Base-by-base conservation (phyloP, 2,113 vertebrate species). In the Uropsilus gracilis region DNA sequence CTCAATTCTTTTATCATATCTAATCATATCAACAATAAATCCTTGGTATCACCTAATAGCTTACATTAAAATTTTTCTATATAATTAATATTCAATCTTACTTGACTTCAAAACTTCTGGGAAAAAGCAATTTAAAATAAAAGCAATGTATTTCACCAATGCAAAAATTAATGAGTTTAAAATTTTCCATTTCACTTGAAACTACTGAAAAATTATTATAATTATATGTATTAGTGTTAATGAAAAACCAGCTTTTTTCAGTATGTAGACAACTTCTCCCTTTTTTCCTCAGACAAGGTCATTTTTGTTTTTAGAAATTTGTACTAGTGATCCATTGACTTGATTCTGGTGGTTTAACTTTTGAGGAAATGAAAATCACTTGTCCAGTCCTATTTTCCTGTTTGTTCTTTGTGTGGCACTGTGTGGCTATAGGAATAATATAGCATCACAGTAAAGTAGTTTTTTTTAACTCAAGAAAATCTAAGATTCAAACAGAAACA, bases 21-120 rank as follows among this genome's bases (percentile, higher is more conserved):
- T 57, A 90, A 78, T 89, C 44, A 4, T 83, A 84, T 63, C 37
- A 71, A 84, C 9, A 77, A 26, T 82, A 59, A 76, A 64, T 53
- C 9, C 4, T 78, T 66, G 3, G 1, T 14, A 0, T 87, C 42
- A 73, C 2, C 3, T 89, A 66, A 66, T 30, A 34, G 6, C 80
- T 10, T 78, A 42, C 53, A 77, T 83, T 69, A 89, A 80, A 63
- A 22, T 94, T 91, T 89, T 1, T 24, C 7, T 73, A 30, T 86
- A 7, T 55, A 76, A 75, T 76, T 66, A 34, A 26, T 84, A 22
- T 76, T 86, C 24, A 89, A 7, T 88, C 13, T 80, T 94, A 84
- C 59, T 30, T 91, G n/a, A 97, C 86, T 83, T 82, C 71, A 64
- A 77, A 86, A n/a, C 16, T 59, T 93, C 88, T 26, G 22, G 14